Evolutionary conservation across 2,113 vertebrate genomes (phyloP).

Genomic region (Megaptera novaeangliae): DNA sequence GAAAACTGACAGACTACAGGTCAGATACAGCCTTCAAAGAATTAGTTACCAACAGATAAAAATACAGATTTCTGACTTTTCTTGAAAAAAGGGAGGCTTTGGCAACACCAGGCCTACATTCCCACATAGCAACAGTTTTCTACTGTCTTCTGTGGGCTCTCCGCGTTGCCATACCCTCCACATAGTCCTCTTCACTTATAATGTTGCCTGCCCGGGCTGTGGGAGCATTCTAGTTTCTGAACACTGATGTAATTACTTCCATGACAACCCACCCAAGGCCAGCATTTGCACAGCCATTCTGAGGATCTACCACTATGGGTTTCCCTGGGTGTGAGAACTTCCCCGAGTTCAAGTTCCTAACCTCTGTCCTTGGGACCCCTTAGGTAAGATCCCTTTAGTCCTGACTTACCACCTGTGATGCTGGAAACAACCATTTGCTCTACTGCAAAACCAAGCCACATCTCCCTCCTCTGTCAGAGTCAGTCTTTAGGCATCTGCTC

Average conservation of each 20-base stretch:
- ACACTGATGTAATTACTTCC: neutral
- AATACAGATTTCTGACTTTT: neutral
- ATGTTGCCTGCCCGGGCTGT: neutral
- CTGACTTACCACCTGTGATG: neutral
- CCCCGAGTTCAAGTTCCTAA: neutral
- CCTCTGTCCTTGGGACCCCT: neutral
- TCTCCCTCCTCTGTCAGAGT: neutral
- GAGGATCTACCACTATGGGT: neutral
- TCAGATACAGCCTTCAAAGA: neutral
- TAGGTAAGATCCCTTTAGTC: neutral
- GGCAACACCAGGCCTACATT: neutral
- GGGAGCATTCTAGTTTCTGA: slow-evolving; percentile 7
- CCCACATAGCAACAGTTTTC: neutral
- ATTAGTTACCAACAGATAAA: neutral
- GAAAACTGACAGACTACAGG: neutral
- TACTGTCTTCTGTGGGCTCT: neutral
- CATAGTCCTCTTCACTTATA: neutral
- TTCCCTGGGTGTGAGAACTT: neutral
- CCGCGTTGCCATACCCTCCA: neutral
- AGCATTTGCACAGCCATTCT: neutral
- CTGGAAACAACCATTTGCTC: neutral
- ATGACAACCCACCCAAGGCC: neutral
- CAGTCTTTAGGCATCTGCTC: neutral
- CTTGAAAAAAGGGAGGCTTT: neutral
- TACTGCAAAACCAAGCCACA: neutral